Conservation (phyloP, 2,113 vertebrate genomes). For the Progne subis region DNA sequence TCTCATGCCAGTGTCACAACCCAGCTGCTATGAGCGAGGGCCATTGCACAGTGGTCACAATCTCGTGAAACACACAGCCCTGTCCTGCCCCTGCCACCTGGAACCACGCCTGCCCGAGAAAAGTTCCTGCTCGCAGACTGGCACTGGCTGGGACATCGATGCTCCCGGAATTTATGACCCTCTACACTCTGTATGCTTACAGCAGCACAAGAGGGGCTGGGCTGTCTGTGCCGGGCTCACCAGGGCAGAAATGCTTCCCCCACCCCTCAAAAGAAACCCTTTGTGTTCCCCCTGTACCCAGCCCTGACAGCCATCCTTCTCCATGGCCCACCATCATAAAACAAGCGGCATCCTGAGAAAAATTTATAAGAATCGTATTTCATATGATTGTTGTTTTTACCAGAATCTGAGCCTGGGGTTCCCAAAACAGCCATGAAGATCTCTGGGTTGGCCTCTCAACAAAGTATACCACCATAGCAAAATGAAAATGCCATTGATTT, state of each 20-base stretch:
- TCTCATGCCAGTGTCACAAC: conserved; percentile 44
- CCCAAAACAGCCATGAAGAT: neutral
- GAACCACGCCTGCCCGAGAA: conserved; percentile 38
- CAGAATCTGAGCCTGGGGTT: neutral
- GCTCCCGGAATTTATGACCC: conserved; percentile 7
- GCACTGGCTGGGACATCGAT: neutral
- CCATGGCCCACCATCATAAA: neutral
- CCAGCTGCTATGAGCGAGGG: neutral
- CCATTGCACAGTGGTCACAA: neutral
- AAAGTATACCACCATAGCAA: neutral
- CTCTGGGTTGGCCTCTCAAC: neutral
- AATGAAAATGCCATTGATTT: neutral
- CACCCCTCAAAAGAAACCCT: neutral
- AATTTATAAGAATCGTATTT: neutral
- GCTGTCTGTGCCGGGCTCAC: neutral
- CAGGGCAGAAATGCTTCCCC: neutral
- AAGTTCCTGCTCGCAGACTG: conserved; percentile 15
- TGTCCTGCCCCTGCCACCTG: conserved; percentile 52
- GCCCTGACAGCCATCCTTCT: neutral
- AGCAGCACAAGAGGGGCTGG: neutral
- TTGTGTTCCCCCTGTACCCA: neutral
- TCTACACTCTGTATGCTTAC: neutral
- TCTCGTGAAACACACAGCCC: neutral
- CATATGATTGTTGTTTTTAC: neutral
- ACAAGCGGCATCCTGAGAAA: neutral